A percentile compares a stretch with the other conserved stretches of the same genome.
These are phyloP conservation scores for Prionailurus bengalensis DNA, from an alignment of 2,113 vertebrate genomes.

Conservation along the genomic window DNA sequence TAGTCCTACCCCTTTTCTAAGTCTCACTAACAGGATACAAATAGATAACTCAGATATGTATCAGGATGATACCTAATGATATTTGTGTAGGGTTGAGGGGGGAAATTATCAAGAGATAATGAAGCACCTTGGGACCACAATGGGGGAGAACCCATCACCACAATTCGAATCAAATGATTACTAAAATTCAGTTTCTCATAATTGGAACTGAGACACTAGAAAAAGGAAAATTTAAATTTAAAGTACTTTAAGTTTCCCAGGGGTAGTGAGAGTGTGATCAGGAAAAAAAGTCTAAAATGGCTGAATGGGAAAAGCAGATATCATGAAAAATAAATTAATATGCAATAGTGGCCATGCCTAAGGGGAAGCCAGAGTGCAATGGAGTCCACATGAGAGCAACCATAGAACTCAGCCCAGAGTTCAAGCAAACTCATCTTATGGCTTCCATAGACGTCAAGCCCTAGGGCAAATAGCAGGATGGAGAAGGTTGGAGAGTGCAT, in stretches of 20 bases:
- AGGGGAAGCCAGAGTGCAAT: not conserved
- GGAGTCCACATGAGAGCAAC: not conserved
- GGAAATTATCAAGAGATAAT: not conserved
- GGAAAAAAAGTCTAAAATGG: not conserved
- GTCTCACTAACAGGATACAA: not conserved
- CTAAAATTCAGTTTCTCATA: not conserved
- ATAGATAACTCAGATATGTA: not conserved
- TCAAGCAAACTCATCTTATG: not conserved
- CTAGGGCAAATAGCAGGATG: not conserved
- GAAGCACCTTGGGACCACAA: not conserved
- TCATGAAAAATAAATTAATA: not conserved
- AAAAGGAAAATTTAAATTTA: not conserved
- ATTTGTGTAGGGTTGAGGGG: not conserved
- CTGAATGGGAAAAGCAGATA: not conserved
- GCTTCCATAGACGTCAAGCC: not conserved
- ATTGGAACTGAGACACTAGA: not conserved
- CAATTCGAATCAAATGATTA: not conserved
- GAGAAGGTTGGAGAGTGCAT: not conserved
- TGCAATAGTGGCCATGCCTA: not conserved
- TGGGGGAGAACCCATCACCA: not conserved
- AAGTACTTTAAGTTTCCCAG: not conserved
- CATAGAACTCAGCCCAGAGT: rapidly evolving
- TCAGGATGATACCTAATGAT: not conserved
- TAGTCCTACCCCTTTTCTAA: not conserved
- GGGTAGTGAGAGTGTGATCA: not conserved